These are phyloP conservation scores for Calliphora vomitoria DNA, from an alignment of 2,888 invertebrate species.

Conservation along the genomic window DNA sequence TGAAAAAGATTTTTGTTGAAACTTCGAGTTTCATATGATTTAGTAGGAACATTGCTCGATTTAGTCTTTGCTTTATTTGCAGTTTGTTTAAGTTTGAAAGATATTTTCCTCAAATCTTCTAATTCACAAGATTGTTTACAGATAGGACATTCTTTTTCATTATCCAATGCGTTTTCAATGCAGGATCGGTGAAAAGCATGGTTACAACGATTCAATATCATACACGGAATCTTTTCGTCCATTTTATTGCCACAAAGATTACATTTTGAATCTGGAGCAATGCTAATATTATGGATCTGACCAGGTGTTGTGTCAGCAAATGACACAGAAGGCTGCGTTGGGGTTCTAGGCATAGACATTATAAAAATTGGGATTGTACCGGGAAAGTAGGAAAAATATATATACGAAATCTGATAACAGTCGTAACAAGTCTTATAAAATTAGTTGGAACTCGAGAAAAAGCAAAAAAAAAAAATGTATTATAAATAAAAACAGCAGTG, in stretches of 20 bases:
- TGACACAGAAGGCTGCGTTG: background rate
- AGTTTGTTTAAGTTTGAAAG: background rate
- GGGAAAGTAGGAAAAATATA: background rate
- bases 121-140: conserved; percentile 27
- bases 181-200: conserved; percentile 34
- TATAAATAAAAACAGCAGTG: no score
- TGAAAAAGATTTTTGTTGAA: conserved; percentile 9
- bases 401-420: background rate
- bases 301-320: background rate
- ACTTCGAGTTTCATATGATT: conserved; percentile 14
- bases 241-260: background rate
- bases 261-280: background rate
- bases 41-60: background rate
- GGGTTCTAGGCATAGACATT: background rate
- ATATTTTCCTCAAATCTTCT: conserved; percentile 8
- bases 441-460: no score
- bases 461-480: no score
- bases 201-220: conserved; percentile 8
- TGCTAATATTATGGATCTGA: background rate
- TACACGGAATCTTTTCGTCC: conserved; percentile 19
- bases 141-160: conserved; percentile 7
- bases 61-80: background rate
- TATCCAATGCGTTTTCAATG: conserved; percentile 4
- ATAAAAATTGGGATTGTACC: background rate
- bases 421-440: no score